Base-by-base conservation (phyloP, 2,797 vertebrate species). In the Periparus ater region DNA sequence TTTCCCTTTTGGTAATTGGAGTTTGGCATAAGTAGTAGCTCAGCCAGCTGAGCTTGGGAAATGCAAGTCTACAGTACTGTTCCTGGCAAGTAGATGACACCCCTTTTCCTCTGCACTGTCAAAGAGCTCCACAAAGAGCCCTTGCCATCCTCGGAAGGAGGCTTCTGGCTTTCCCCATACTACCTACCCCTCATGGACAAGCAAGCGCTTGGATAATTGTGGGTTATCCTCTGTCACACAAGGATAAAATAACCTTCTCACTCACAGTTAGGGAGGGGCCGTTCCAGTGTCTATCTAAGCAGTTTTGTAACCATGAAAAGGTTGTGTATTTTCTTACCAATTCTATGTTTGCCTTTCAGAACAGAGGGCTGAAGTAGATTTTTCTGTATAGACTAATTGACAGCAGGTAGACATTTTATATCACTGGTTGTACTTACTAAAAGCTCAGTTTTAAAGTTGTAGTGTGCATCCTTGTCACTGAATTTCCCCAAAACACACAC, bases 261-360 rank as follows among this genome's bases (percentile, higher is more conserved):
- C 2, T 60, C 26, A 19, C 0, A 34, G 2, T 63, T 65, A 27
- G 21, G 5, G 8, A 81, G 29, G 6, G 9, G 40, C 7, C 30
- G 4, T 36, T 73, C 6, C 47, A 55, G 20, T 48, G 14, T 26
- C 25, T 79, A 68, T 51, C 12, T 65, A 45, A 87, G 68, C 16
- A 48, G 38, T 63, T 89, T 44, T 44, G 25, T 42, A 66, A 45
- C 25, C 15, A 62, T 85, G 29, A 82, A 38, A 25, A 51, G 34
- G 20, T 19, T 57, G 48, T 58, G 11, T 79, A 25, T 81, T 90
- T 54, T 61, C 17, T 44, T 77, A 44, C 12, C 27, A 20, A 4
- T 50, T 85, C 34, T 77, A 9, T 62, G 48, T 6, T 78, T 68
- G 40, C 82, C 29, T 63, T 71, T 54, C 17, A 44, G 34, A 87